These are phyloP conservation scores for Eupithecia abbreviata DNA, from an alignment of 2,888 invertebrate genomes.

Conservation along the genomic window DNA sequence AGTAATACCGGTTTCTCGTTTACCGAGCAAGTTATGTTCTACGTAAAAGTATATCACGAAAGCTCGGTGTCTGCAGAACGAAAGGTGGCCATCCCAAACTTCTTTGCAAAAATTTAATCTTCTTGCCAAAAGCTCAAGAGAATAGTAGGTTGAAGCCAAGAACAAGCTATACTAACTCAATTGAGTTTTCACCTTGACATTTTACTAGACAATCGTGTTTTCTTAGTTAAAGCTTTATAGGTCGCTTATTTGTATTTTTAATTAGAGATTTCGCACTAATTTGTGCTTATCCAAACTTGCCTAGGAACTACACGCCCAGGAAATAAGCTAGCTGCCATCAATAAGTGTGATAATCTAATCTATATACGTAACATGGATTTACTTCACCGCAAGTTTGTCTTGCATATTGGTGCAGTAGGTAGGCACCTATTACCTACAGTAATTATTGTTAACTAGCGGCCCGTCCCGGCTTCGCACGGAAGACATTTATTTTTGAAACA, in stretches of 20 bases:
- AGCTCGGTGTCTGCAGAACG: constrained; percentile 13
- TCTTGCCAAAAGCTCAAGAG: constrained; percentile 15
- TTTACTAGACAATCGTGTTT: constrained; percentile 2
- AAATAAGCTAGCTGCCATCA: background rate
- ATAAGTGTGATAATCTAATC: background rate
- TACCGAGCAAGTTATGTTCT: constrained; percentile 25
- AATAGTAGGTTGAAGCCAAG: background rate
- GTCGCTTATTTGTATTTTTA: background rate
- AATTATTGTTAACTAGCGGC: constrained; percentile 25
- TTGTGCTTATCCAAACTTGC: background rate
- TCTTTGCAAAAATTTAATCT: background rate
- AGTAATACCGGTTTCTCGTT: constrained; percentile 31
- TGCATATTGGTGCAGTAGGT: background rate
- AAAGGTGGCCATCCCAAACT: constrained; percentile 16
- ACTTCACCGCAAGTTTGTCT: background rate
- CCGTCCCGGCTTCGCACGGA: no score
- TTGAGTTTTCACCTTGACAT: constrained; percentile 7
- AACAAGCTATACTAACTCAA: constrained; percentile 5
- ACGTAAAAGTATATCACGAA: constrained; percentile 10
- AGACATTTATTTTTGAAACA: no score
- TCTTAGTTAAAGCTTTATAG: background rate
- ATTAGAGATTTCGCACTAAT: background rate
- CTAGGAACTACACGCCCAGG: background rate
- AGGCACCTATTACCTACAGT: background rate
- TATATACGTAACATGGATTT: background rate